These are phyloP conservation scores for Drosophila nasuta DNA, from an alignment of 1,140 invertebrate genomes.

Conservation along the genomic window DNA sequence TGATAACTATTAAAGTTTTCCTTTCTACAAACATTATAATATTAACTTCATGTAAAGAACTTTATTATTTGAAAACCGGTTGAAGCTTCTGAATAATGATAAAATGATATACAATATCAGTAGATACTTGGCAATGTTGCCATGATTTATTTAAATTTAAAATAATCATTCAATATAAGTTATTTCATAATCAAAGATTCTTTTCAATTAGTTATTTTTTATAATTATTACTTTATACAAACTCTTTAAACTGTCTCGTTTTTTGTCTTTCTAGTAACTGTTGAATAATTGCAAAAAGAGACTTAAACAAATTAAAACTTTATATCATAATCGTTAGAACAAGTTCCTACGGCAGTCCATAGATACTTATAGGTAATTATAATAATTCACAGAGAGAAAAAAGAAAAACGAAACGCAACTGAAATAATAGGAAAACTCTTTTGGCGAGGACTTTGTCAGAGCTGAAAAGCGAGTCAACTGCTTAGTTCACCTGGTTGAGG, in stretches of 20 bases:
- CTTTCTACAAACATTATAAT: no score
- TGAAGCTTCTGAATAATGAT: no score
- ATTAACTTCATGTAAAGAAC: no score
- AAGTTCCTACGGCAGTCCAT: background rate
- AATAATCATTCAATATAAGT: no score
- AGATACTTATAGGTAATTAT: background rate
- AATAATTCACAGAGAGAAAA: background rate
- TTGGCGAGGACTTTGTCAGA: background rate
- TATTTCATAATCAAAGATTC: no score
- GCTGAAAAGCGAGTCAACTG: background rate
- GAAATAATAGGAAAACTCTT: background rate
- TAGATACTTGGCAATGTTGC: no score
- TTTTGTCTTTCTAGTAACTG: background rate
- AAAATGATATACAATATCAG: no score
- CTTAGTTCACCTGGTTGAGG: slow-evolving; percentile 32
- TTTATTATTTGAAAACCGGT: no score
- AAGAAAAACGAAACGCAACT: background rate
- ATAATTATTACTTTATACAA: no score
- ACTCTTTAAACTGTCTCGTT: background rate
- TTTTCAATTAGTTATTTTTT: no score
- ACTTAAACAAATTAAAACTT: background rate
- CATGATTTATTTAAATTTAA: no score
- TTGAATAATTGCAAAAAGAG: background rate
- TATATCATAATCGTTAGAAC: background rate
- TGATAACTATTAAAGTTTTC: no score